phyloP scores from a whole-genome alignment of 2,113 vertebrate species.

The Crotalus helleri region DNA sequence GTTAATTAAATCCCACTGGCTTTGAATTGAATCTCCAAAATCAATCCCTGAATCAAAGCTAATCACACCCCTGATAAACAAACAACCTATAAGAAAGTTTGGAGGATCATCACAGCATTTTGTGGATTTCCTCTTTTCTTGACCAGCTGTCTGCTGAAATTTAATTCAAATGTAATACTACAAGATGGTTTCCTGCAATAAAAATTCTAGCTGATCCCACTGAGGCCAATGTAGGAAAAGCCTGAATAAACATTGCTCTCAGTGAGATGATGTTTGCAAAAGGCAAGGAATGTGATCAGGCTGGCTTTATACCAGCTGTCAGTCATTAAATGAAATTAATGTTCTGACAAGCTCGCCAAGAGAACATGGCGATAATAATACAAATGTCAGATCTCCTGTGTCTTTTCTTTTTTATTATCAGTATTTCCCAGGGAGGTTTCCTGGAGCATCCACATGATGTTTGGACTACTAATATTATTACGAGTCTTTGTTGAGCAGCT shows the following conservation, averaged over 20 bases:
- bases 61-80: not conserved
- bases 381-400: not conserved
- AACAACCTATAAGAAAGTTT: not conserved
- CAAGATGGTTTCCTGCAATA: conserved; percentile 32
- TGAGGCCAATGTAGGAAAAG: conserved; percentile 20
- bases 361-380: not conserved
- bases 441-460: not conserved
- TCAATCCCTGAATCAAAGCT: not conserved
- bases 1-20: not conserved
- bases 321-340: not conserved
- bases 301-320: not conserved
- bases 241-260: conserved; percentile 26
- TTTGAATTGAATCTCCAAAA: not conserved
- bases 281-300: not conserved
- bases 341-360: not conserved
- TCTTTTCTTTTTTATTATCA: not conserved
- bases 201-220: conserved; percentile 19
- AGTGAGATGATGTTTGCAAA: conserved; percentile 22
- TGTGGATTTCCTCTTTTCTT: not conserved
- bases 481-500: not conserved
- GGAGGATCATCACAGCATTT: rapidly evolving
- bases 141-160: conserved; percentile 3
- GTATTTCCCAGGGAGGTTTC: not conserved
- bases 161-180: conserved; percentile 23
- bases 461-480: not conserved